A percentile compares a stretch with the other conserved stretches of the same genome.
Conservation (phyloP, 2,888 invertebrate species). For the Callosobruchus maculatus region DNA sequence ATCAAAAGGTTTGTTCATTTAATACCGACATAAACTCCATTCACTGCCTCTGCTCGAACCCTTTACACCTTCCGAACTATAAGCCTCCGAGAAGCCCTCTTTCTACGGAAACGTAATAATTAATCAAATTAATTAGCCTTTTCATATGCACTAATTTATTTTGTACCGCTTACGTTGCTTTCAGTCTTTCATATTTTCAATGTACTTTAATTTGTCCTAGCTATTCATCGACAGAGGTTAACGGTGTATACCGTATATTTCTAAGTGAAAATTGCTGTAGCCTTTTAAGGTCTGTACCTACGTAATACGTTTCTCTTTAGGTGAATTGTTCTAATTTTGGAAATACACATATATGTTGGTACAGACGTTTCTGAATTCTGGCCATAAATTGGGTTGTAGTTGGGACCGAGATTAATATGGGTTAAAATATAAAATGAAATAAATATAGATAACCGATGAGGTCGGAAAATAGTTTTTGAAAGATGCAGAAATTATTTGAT, state of each 20-base stretch:
- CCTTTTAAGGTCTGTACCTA: no score
- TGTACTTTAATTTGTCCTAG: neutral
- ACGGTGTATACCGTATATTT: neutral
- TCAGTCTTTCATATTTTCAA: neutral
- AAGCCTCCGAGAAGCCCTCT: neutral
- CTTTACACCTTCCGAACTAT: neutral
- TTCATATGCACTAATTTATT: neutral
- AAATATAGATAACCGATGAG: no score
- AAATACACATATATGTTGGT: no score
- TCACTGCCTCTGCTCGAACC: neutral
- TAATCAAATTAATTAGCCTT: neutral
- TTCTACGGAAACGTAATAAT: neutral
- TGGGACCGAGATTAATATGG: no score
- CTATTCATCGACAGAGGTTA: neutral
- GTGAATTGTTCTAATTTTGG: no score
- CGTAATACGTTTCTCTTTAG: neutral
- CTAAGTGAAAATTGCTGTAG: neutral
- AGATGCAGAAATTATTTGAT: no score
- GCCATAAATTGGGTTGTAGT: no score
- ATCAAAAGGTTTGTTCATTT: neutral
- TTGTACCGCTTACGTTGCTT: no score
- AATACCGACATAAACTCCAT: neutral
- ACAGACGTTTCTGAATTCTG: no score
- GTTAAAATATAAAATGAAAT: no score
- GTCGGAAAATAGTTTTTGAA: no score